These are phyloP conservation scores for Mormyrops boulengeri DNA, from an alignment of 2,797 vertebrate species.

Conservation along the genomic window DNA sequence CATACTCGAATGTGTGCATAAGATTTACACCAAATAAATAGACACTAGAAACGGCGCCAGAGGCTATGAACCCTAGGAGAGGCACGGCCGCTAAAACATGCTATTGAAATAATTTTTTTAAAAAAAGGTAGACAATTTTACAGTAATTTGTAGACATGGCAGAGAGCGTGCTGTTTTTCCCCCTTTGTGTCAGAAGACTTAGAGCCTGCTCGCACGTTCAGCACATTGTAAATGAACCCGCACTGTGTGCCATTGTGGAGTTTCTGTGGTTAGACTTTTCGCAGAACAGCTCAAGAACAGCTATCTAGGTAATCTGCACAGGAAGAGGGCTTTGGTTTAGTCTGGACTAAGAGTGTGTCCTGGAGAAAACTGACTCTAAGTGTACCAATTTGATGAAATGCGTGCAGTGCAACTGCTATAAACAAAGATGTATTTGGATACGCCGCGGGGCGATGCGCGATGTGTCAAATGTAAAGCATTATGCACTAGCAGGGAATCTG, in stretches of 20 bases:
- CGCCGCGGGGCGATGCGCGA: background rate
- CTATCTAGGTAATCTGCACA: slow-evolving; percentile 11
- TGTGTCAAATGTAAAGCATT: background rate
- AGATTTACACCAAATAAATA: slow-evolving; percentile 19
- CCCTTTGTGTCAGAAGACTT: background rate
- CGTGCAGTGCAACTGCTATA: background rate
- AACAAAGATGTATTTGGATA: background rate
- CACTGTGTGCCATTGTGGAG: slow-evolving; percentile 20
- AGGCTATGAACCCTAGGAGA: background rate
- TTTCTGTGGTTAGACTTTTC: slow-evolving; percentile 38
- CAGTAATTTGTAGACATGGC: slow-evolving; percentile 4
- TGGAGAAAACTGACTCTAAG: slow-evolving; percentile 14
- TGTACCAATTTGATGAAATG: background rate
- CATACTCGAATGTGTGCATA: slow-evolving; percentile 17
- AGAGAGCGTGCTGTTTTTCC: background rate
- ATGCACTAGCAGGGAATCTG: background rate
- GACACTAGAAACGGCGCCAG: background rate
- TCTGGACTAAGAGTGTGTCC: slow-evolving; percentile 6
- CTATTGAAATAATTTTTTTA: background rate
- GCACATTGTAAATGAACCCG: slow-evolving; percentile 12
- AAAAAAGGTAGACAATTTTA: background rate
- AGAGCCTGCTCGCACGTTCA: background rate
- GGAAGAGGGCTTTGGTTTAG: slow-evolving; percentile 14
- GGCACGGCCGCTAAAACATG: background rate
- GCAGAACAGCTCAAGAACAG: slow-evolving; percentile 2